phyloP scores from a whole-genome alignment of 2,797 vertebrate species.

The Sebastes aleutianus region DNA sequence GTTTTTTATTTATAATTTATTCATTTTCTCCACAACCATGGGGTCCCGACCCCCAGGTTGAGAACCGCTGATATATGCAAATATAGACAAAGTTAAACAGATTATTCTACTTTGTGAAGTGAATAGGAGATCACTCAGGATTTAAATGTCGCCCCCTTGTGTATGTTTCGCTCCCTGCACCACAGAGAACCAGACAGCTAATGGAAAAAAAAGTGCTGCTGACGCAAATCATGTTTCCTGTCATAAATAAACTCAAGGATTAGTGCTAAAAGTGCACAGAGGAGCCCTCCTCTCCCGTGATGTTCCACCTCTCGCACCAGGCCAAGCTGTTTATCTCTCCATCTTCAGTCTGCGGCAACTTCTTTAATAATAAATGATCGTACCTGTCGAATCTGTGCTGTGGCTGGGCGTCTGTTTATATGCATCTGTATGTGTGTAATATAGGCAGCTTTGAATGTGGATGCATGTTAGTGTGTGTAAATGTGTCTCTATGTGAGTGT shows the following conservation, averaged over 20 bases:
- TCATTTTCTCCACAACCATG: no score
- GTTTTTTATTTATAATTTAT: no score
- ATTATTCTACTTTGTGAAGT: neutral
- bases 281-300: slow-evolving; percentile 22
- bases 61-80: no score
- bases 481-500: neutral
- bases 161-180: slow-evolving; percentile 11
- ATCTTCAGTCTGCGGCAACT: slow-evolving; percentile 3
- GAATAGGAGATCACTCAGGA: neutral
- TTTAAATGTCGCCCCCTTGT: slow-evolving; percentile 67
- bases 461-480: neutral
- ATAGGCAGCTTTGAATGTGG: neutral
- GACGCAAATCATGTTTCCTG: slow-evolving; percentile 74
- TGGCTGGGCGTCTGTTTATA: neutral
- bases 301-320: slow-evolving; percentile 27
- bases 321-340: slow-evolving; percentile 1
- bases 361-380: slow-evolving; percentile 21
- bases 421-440: slow-evolving; percentile 1
- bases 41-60: no score
- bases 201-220: slow-evolving; percentile 64
- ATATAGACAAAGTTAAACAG: neutral
- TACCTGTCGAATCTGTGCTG: slow-evolving; percentile 12
- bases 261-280: slow-evolving; percentile 35
- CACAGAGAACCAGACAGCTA: slow-evolving; percentile 26
- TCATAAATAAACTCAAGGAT: slow-evolving; percentile 71